Evolutionary conservation across 2,113 vertebrate genomes (phyloP).

Genomic region (Amphilophus citrinellus): DNA sequence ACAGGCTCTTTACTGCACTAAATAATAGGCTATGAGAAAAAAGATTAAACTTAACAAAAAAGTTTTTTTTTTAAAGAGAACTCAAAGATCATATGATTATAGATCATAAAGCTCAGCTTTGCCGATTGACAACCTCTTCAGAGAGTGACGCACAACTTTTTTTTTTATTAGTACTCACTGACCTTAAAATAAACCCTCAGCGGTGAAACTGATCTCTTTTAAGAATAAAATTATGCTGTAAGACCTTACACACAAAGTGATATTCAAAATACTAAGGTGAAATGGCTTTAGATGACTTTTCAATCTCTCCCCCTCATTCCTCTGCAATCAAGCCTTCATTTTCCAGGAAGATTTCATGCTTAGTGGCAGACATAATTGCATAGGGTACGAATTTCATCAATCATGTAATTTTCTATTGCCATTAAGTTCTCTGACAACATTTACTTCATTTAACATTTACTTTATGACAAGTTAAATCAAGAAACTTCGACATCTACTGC

Average conservation of each 20-base stretch:
- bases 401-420: not conserved
- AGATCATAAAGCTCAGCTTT: not conserved
- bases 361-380: not conserved
- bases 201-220: not conserved
- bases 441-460: constrained; percentile 1
- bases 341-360: not conserved
- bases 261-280: not conserved
- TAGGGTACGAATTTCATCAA: not conserved
- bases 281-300: not conserved
- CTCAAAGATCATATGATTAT: not conserved
- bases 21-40: not conserved
- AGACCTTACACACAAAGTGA: not conserved
- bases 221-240: constrained; percentile 4
- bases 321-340: constrained; percentile 7
- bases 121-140: not conserved
- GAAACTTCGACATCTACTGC: not conserved
- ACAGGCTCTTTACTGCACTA: not conserved
- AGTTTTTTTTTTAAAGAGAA: not conserved
- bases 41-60: not conserved
- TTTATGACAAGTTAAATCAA: not conserved
- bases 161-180: not conserved
- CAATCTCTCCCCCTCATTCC: not conserved
- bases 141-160: not conserved
- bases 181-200: not conserved
- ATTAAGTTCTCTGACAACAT: not conserved